These are phyloP conservation scores for Mythimna ferrago DNA, from an alignment of 2,888 invertebrate species.

Conservation along the genomic window DNA sequence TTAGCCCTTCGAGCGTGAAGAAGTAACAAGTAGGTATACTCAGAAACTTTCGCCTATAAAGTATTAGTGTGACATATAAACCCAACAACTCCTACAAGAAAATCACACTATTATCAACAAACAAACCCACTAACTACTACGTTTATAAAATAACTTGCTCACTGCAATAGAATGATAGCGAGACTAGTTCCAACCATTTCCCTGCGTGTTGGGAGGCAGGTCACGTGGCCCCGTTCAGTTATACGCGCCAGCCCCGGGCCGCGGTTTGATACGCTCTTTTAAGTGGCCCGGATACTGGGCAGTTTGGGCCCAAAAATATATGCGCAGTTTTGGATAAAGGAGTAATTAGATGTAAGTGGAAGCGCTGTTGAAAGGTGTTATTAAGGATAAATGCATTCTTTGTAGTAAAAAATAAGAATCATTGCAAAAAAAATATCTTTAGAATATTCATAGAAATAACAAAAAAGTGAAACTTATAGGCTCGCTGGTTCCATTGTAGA, in stretches of 20 bases:
- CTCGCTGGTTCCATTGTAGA: too few species aligned
- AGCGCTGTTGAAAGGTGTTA: neutral
- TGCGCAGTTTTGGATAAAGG: neutral
- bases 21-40: too few species aligned
- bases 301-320: conserved; percentile 19
- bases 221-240: conserved; percentile 82
- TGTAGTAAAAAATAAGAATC: too few species aligned
- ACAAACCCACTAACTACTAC: conserved; percentile 27
- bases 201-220: conserved; percentile 69
- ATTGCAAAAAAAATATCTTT: too few species aligned
- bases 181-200: conserved; percentile 64
- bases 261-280: conserved; percentile 71
- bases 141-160: conserved; percentile 13
- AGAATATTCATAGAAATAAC: too few species aligned
- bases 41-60: too few species aligned
- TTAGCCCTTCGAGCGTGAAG: too few species aligned
- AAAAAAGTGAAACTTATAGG: too few species aligned
- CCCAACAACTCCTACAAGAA: neutral
- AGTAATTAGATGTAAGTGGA: neutral
- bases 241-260: conserved; percentile 72
- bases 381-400: too few species aligned
- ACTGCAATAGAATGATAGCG: conserved; percentile 45
- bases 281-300: conserved; percentile 61
- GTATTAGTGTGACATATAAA: neutral
- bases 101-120: neutral